These are phyloP conservation scores for Pica pica DNA, from an alignment of 2,113 vertebrate species.

Conservation along the genomic window DNA sequence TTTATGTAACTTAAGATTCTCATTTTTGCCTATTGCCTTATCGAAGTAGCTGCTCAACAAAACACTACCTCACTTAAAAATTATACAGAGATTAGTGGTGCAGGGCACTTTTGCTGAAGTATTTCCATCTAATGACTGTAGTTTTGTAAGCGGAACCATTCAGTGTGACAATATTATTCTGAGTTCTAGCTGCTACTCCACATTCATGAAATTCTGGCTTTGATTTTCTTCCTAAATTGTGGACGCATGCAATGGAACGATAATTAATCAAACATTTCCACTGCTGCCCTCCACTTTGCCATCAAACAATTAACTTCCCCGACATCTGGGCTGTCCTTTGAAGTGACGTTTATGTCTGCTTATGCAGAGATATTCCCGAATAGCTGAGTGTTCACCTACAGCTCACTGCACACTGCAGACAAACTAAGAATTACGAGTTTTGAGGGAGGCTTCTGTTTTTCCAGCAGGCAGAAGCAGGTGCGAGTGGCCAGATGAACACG, in stretches of 20 bases:
- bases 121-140: background rate
- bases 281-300: background rate
- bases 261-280: background rate
- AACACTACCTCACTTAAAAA: background rate
- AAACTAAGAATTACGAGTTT: background rate
- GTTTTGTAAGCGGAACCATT: background rate
- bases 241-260: accelerated
- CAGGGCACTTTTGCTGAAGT: background rate
- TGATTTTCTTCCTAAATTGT: background rate
- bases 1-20: background rate
- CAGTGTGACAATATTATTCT: background rate
- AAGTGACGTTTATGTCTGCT: background rate
- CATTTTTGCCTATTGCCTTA: background rate
- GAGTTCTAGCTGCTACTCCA: background rate
- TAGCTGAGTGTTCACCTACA: background rate
- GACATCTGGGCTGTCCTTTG: background rate
- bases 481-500: background rate
- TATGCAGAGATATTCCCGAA: background rate
- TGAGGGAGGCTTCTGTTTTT: background rate
- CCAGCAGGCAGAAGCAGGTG: background rate
- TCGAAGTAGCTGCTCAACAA: background rate
- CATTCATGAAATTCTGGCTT: background rate
- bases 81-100: background rate
- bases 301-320: background rate
- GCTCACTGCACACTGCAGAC: background rate